phyloP scores from a whole-genome alignment of 2,888 invertebrate species.

The Tridacna crocea region DNA sequence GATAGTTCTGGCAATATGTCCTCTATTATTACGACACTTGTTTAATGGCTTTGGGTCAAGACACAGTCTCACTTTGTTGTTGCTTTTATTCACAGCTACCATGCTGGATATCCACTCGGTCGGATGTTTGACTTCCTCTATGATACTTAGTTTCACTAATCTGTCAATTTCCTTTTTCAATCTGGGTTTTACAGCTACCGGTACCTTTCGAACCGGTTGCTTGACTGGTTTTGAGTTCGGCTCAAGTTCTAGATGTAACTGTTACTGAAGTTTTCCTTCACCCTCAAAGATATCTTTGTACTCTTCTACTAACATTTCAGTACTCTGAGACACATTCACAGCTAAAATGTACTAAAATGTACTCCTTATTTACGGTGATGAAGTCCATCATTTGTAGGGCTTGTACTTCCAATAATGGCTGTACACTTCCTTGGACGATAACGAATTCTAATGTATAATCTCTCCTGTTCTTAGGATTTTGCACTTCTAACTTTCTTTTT shows the following conservation, averaged over 20 bases:
- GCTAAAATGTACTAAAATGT: conserved; percentile 18
- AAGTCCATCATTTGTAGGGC: conserved; percentile 42
- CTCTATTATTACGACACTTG: conserved; percentile 44
- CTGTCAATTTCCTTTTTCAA: conserved; percentile 49
- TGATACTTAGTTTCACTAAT: conserved; percentile 43
- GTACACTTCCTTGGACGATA: conserved; percentile 20
- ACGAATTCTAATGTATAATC: conserved; percentile 42
- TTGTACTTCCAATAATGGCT: conserved; percentile 29
- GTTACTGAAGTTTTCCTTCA: conserved; percentile 41
- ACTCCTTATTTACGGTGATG: conserved; percentile 41
- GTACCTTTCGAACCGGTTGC: conserved; percentile 53
- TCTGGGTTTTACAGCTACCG: conserved; percentile 46
- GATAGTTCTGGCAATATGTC: conserved; percentile 46
- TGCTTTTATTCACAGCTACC: conserved; percentile 51
- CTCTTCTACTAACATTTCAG: not conserved
- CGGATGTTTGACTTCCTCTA: conserved; percentile 49
- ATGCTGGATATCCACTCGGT: conserved; percentile 61
- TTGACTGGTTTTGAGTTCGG: conserved; percentile 48
- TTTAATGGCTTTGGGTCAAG: conserved; percentile 66
- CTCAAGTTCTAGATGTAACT: conserved; percentile 32
- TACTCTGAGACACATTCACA: not conserved
- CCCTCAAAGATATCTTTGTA: conserved; percentile 38
- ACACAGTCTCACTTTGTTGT: conserved; percentile 36
- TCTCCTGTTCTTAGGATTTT: conserved; percentile 35
- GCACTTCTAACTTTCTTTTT: conserved; percentile 24